These are phyloP conservation scores for Hippocampus barbouri DNA, from an alignment of 2,113 vertebrate species.

Conservation along the genomic window DNA sequence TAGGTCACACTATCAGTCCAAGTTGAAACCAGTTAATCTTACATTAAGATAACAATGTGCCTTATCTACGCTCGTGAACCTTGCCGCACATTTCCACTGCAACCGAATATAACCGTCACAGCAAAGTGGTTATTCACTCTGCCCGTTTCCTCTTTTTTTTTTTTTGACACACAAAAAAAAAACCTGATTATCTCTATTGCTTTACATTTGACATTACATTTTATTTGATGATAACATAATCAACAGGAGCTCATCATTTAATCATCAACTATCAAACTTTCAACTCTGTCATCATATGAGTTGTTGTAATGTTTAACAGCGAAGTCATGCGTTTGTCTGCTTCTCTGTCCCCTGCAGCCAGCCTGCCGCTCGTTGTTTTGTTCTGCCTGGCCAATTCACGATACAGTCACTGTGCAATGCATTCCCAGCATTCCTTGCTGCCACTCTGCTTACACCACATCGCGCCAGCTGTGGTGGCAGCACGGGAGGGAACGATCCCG, in stretches of 20 bases:
- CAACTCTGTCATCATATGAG: neutral
- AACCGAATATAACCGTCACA: slow-evolving; percentile 22
- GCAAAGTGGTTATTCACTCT: slow-evolving; percentile 43
- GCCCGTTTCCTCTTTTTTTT: slow-evolving; percentile 37
- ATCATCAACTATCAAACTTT: neutral
- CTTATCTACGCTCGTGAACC: slow-evolving; percentile 8
- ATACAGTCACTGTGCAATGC: slow-evolving; percentile 17
- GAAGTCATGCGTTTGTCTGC: neutral
- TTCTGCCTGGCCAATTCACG: slow-evolving; percentile 14
- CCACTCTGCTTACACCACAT: slow-evolving; percentile 50
- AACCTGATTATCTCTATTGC: neutral
- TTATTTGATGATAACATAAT: neutral
- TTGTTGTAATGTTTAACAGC: neutral
- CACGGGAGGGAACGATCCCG: slow-evolving; percentile 61
- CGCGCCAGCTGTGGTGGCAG: slow-evolving; percentile 81
- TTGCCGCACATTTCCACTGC: slow-evolving; percentile 21
- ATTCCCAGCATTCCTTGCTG: slow-evolving; percentile 63
- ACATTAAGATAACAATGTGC: neutral
- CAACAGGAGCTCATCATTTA: neutral
- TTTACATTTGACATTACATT: neutral
- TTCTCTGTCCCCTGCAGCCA: slow-evolving; percentile 5
- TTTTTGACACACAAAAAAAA: neutral
- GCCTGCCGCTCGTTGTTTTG: neutral
- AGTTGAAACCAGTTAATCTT: neutral
- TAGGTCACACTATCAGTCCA: slow-evolving; percentile 6